A percentile compares a stretch with the other conserved stretches of the same genome.
These are phyloP conservation scores for Elysia chlorotica DNA, from an alignment of 1,140 invertebrate species.

Conservation along the genomic window DNA sequence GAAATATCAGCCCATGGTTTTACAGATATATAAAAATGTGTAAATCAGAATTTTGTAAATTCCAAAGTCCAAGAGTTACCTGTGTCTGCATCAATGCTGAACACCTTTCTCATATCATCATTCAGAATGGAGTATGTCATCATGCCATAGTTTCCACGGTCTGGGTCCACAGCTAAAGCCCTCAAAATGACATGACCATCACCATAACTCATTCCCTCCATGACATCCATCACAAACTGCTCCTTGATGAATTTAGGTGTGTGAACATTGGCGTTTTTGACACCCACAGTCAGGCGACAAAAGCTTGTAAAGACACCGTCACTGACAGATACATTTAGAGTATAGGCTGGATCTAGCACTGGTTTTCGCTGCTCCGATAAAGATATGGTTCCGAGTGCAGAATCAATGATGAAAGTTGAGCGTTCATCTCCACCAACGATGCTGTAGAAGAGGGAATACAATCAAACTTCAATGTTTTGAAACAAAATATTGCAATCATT, in stretches of 20 bases:
- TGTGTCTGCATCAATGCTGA: constrained; percentile 76
- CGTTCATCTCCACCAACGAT: constrained; percentile 84
- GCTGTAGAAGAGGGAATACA: no score
- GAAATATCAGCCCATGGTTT: no score
- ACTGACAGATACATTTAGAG: constrained; percentile 56
- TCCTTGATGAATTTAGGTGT: constrained; percentile 78
- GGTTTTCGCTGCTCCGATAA: constrained; percentile 73
- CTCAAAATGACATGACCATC: constrained; percentile 58
- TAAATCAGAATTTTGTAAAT: neutral
- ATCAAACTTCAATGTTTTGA: no score
- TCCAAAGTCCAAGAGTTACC: no score
- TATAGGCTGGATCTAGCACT: constrained; percentile 65
- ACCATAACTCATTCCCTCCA: constrained; percentile 60
- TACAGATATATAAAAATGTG: no score
- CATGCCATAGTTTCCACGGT: constrained; percentile 78
- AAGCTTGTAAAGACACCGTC: constrained; percentile 60
- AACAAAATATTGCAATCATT: no score
- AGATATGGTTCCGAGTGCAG: constrained; percentile 70
- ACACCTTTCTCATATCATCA: constrained; percentile 76
- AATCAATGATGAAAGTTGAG: constrained; percentile 82
- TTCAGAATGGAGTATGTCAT: constrained; percentile 83
- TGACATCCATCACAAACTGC: constrained; percentile 70
- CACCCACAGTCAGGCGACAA: constrained; percentile 68
- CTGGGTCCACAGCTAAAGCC: constrained; percentile 76
- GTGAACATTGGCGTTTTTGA: constrained; percentile 80